A percentile compares a stretch with the other conserved stretches of the same genome.
These are phyloP conservation scores for Drosophila subobscura DNA, from an alignment of 1,140 invertebrate genomes.

Conservation along the genomic window DNA sequence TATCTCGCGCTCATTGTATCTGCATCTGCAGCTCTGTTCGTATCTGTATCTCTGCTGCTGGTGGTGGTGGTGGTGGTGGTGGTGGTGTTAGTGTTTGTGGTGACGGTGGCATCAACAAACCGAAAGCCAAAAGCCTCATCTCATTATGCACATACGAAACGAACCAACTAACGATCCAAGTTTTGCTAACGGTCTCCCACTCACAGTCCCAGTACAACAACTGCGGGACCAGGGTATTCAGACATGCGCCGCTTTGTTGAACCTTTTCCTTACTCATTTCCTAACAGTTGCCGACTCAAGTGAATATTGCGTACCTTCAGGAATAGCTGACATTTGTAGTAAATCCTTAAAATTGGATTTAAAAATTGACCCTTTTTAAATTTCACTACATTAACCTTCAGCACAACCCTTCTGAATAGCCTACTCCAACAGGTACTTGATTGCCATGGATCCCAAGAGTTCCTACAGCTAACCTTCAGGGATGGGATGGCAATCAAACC, in stretches of 20 bases:
- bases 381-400: too few relatives aligned
- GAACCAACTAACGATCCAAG: conserved; percentile 23
- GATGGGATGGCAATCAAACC: conserved; percentile 29
- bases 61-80: conserved; percentile 19
- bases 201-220: background rate
- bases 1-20: conserved; percentile 49
- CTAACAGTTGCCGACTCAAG: conserved; percentile 2
- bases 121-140: conserved; percentile 37
- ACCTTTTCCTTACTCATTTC: conserved; percentile 22
- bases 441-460: too few relatives aligned
- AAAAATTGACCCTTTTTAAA: too few relatives aligned
- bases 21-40: conserved; percentile 32
- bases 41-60: conserved; percentile 34
- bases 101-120: conserved; percentile 30
- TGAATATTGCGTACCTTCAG: too few relatives aligned
- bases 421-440: conserved; percentile 2
- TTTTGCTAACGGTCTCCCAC: background rate
- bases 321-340: too few relatives aligned
- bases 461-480: conserved; percentile 15
- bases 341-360: too few relatives aligned
- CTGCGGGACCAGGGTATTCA: conserved; percentile 49
- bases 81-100: background rate
- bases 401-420: too few relatives aligned
- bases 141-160: conserved; percentile 65
- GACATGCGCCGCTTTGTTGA: conserved; percentile 60